Evolutionary conservation across 2,888 invertebrate species (phyloP).

Genomic region (Polietes domitor): DNA sequence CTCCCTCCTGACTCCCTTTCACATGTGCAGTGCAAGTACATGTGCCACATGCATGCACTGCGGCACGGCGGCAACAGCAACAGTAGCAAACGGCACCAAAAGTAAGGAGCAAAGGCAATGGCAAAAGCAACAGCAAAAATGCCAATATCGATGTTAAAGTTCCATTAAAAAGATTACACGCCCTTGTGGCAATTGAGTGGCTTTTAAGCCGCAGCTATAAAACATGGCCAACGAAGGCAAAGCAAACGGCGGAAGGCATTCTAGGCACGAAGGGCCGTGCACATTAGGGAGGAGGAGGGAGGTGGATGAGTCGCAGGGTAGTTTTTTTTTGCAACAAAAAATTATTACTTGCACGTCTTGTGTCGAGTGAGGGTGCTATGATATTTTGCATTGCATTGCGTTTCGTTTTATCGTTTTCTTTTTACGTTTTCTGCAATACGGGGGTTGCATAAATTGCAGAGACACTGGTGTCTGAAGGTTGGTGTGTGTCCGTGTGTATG

Average conservation of each 20-base stretch:
- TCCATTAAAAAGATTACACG: slow-evolving; percentile 77
- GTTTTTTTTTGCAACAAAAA: slow-evolving; percentile 41
- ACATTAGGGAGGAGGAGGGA: too few relatives aligned
- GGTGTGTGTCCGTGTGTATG: slow-evolving; percentile 12
- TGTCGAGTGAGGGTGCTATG: slow-evolving; percentile 15
- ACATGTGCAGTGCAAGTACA: background rate
- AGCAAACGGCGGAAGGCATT: background rate
- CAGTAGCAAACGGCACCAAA: slow-evolving; percentile 35
- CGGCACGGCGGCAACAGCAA: background rate
- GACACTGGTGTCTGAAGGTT: background rate
- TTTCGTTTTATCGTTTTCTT: background rate
- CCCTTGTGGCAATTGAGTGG: slow-evolving; percentile 72
- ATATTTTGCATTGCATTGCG: background rate
- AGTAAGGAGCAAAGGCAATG: slow-evolving; percentile 44
- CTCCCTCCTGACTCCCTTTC: background rate
- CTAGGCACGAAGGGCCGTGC: background rate
- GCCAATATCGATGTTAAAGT: slow-evolving; percentile 61
- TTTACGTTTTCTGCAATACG: background rate
- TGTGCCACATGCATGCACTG: background rate
- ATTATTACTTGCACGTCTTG: slow-evolving; percentile 38
- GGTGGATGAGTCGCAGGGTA: background rate
- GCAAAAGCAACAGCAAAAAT: slow-evolving; percentile 25
- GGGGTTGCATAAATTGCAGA: slow-evolving; percentile 35
- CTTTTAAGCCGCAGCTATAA: slow-evolving; percentile 71
- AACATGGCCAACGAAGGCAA: slow-evolving; percentile 46